These are phyloP conservation scores for Sebastes diploproa DNA, from an alignment of 2,797 vertebrate genomes.

Conservation along the genomic window DNA sequence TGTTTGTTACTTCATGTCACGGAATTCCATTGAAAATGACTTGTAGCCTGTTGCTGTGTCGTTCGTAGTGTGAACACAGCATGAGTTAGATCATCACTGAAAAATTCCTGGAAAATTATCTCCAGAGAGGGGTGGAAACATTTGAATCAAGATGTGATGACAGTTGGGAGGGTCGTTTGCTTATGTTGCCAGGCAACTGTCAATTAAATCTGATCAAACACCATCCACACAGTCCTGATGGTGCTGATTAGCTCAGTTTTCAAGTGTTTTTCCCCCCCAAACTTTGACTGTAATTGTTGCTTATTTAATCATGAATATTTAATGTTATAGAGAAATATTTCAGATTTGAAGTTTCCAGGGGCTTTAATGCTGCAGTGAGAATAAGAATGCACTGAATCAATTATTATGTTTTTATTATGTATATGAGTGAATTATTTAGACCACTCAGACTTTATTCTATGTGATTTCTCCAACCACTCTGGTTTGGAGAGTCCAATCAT, in stretches of 20 bases:
- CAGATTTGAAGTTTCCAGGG: constrained; percentile 13
- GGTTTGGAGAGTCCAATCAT: background rate
- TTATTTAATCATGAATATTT: constrained; percentile 34
- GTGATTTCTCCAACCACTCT: background rate
- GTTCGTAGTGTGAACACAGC: no score
- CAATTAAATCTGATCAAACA: background rate
- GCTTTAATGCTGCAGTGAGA: constrained; percentile 21
- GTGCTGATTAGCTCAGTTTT: background rate
- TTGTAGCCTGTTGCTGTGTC: no score
- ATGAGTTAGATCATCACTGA: no score
- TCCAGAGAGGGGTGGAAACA: no score
- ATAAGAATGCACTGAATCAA: constrained; percentile 11
- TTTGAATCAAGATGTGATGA: no score
- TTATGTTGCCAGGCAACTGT: background rate
- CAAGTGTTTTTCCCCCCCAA: background rate
- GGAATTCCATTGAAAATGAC: no score
- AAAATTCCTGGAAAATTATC: no score
- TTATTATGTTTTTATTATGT: constrained; percentile 26
- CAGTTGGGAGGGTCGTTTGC: background rate
- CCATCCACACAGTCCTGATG: background rate
- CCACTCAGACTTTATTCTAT: background rate
- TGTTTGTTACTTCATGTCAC: no score
- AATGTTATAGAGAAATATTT: background rate
- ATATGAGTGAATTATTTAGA: constrained; percentile 29
- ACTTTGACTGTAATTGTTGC: background rate